A percentile compares a stretch with the other conserved stretches of the same genome.
phyloP scores from a whole-genome alignment of 2,888 invertebrate species.

The Trichogramma dendrolimi region DNA sequence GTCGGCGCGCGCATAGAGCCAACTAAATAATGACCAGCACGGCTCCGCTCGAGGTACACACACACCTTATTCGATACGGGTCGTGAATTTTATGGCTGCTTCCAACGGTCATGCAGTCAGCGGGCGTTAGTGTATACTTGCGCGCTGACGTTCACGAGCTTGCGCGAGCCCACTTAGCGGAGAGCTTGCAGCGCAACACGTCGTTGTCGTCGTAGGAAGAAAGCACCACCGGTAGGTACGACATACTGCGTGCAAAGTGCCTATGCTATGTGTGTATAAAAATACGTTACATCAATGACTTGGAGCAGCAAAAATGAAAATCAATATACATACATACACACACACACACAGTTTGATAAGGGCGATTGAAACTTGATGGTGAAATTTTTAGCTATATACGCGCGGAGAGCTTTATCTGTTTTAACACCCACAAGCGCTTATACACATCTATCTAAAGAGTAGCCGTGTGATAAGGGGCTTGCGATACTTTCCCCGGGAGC shows the following conservation, averaged over 20 bases:
- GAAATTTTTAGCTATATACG: constrained; percentile 13
- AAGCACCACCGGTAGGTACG: constrained; percentile 17
- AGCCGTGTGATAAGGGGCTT: constrained; percentile 6
- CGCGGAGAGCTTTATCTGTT: constrained; percentile 7
- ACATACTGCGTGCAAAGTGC: background rate
- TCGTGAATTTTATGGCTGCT: no score
- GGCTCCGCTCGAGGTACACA: no score
- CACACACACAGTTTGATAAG: constrained; percentile 11
- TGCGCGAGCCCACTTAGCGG: constrained; percentile 4
- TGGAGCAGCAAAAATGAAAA: constrained; percentile 19
- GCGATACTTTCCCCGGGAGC: constrained; percentile 1
- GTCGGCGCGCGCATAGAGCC: no score
- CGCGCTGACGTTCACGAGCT: constrained; percentile 16
- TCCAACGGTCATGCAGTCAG: no score
- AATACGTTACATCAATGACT: background rate
- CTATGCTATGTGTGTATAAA: background rate
- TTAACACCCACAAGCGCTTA: background rate
- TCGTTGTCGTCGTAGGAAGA: background rate
- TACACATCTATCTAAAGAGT: no score
- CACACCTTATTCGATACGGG: no score
- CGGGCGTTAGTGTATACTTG: no score
- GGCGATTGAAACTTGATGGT: constrained; percentile 20
- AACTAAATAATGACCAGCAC: no score
- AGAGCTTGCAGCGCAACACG: background rate
- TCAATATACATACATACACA: constrained; percentile 8